Conservation (phyloP, 2,888 invertebrate genomes). For the Eustalomyia histrio region DNA sequence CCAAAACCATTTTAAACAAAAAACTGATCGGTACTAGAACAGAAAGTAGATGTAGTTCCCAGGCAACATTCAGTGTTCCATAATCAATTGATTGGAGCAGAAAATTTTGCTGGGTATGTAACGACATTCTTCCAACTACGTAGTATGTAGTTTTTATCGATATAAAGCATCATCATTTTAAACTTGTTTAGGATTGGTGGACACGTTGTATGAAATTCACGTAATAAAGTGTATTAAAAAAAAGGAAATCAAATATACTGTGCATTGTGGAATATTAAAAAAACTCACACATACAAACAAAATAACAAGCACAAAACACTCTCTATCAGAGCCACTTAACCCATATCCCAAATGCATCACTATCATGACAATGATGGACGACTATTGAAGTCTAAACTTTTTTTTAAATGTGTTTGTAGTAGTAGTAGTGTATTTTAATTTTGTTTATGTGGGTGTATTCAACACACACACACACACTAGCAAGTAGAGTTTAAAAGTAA, state of each 20-base stretch:
- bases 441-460: conserved; percentile 1
- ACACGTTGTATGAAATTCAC: conserved; percentile 45
- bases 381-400: conserved; percentile 59
- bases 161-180: background rate
- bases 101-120: too few species aligned
- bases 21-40: too few species aligned
- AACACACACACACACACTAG: background rate
- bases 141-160: too few species aligned
- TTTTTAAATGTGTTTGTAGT: conserved; percentile 37
- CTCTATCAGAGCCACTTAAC: conserved; percentile 54
- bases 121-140: too few species aligned
- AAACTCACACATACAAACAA: background rate
- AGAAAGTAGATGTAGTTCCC: too few species aligned
- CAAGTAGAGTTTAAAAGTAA: conserved; percentile 18
- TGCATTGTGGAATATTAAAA: background rate
- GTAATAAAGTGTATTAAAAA: conserved; percentile 45
- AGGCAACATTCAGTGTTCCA: too few species aligned
- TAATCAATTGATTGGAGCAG: too few species aligned
- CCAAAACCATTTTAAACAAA: too few species aligned
- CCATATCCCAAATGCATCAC: conserved; percentile 57
- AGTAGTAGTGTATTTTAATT: background rate
- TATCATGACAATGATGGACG: conserved; percentile 60
- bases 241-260: conserved; percentile 40
- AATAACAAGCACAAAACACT: conserved; percentile 18
- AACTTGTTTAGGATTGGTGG: conserved; percentile 38